Conservation (phyloP, 1,140 invertebrate genomes). For the Nebria ingens region DNA sequence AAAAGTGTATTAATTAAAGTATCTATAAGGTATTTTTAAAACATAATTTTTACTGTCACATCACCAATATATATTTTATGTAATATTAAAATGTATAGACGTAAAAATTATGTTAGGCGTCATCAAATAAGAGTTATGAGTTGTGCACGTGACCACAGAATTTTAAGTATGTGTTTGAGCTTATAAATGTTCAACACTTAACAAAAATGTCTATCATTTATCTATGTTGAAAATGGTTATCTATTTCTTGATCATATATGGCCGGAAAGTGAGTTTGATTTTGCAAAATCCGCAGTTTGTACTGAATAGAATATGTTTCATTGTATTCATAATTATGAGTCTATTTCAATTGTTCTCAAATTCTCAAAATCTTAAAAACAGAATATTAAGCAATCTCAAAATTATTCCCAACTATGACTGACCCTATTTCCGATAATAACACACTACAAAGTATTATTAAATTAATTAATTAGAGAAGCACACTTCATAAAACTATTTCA, state of each 20-base stretch:
- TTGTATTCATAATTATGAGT: constrained; percentile 3
- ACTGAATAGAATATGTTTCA: background rate
- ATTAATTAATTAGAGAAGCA: background rate
- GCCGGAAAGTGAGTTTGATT: background rate
- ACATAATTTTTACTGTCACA: no score
- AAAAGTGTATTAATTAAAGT: background rate
- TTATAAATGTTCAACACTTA: background rate
- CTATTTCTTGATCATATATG: background rate
- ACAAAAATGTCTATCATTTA: background rate
- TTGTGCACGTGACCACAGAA: no score
- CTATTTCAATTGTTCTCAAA: background rate
- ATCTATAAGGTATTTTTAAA: no score
- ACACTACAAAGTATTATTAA: background rate
- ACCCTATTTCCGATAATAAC: constrained; percentile 1
- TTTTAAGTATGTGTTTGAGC: background rate
- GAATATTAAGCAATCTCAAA: constrained; percentile 4
- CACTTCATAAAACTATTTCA: background rate
- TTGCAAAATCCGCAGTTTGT: constrained; percentile 5
- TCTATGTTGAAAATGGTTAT: background rate
- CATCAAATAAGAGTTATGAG: no score
- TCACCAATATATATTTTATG: no score
- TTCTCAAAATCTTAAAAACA: background rate
- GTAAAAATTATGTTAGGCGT: background rate
- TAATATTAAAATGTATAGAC: no score
- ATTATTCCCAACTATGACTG: constrained; percentile 1